Evolutionary conservation across 2,797 vertebrate species (phyloP), one percentile per base, ranked within the genome.

Genomic region (Phataginus tetradactyla): DNA sequence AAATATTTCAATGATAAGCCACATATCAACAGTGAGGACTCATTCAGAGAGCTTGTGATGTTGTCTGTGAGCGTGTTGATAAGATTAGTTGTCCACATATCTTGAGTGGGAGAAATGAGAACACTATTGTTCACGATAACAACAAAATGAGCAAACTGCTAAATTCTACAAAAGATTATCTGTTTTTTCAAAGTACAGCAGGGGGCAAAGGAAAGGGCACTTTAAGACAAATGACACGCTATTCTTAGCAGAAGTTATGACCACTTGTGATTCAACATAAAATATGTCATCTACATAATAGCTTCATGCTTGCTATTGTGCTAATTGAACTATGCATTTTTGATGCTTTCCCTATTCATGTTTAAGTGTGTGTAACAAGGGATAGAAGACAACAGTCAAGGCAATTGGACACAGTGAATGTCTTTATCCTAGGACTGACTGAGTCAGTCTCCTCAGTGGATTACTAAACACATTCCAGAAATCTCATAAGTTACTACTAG

Each of bases 391-490:
- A 79, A 64, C 21, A 75, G 95, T 95, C 96, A 94, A 0, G 7
- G 68, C 95, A 94, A 72, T 68, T 72, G 96, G 89, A 97, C 93
- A 96, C 90, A 97, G 86, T 95, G 93, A 80, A 20, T 92, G 96
- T 72, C 98, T 97, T 97, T 98, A 96, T 98, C 97, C 95, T 95
- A 32, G 45, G 94, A 94, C 34, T 97, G 45, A 45, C 93, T 98
- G 97, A 98, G 96, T 98, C 98, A 98, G 84, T 92, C 96, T 97
- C 80, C 84, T 94, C 84, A 20, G 95, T 86, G 93, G 95, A 97
- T 98, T 98, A 98, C 97, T 97, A 97, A 98, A 97, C 97, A 96
- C 98, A 98, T 98, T 98, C 97, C 98, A 98, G 96, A 96, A 97
- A 97, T 97, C 97, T 97, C 91, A 21, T 97, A 93, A 98, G 96